Evolutionary conservation across 2,797 vertebrate species (phyloP).

Genomic region (Acrocephalus scirpaceus): DNA sequence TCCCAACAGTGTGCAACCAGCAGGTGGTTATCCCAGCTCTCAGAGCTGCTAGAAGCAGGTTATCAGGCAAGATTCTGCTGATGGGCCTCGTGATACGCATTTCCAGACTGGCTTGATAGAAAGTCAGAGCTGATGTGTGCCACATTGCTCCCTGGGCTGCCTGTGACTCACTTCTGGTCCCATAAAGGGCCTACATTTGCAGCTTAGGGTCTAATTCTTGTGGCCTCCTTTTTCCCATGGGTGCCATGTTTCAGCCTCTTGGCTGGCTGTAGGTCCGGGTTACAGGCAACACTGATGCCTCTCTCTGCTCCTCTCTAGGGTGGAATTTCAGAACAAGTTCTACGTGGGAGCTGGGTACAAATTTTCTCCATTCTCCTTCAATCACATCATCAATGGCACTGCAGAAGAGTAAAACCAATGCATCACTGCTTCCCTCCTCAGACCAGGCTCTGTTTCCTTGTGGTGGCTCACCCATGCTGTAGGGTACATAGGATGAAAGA

Average conservation of each 20-base stretch:
- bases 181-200: fast-evolving
- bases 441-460: neutral
- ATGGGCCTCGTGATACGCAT: fast-evolving
- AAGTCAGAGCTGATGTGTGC: neutral
- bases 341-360: slow-evolving; percentile 78
- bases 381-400: slow-evolving; percentile 69
- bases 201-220: neutral
- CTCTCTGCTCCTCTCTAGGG: slow-evolving; percentile 63
- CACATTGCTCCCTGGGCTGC: fast-evolving
- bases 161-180: neutral
- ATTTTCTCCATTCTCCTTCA: slow-evolving; percentile 82
- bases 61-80: neutral
- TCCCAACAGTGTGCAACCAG: neutral
- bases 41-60: neutral
- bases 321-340: slow-evolving; percentile 87
- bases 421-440: neutral
- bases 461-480: neutral
- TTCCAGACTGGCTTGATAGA: neutral
- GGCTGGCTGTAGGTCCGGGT: neutral
- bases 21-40: neutral
- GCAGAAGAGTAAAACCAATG: slow-evolving; percentile 62
- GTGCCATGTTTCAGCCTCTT: neutral
- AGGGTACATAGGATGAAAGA: neutral
- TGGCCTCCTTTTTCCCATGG: neutral
- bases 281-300: neutral